Conservation (phyloP, 2,797 vertebrate species). For the Columba guinea region DNA sequence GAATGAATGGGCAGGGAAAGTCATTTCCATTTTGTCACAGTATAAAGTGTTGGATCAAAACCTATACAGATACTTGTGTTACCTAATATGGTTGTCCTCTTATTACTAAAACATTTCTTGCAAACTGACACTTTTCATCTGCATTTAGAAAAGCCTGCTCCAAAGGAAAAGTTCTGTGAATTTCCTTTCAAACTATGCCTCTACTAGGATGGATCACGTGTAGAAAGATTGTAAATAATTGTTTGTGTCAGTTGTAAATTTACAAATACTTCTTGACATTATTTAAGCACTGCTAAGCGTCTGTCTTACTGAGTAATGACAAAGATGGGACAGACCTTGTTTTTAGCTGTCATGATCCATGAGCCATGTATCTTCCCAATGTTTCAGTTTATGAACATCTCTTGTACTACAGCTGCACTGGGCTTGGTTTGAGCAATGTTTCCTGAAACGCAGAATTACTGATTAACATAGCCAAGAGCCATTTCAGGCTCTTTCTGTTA, state of each 20-base stretch:
- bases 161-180: not conserved
- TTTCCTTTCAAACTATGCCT: not conserved
- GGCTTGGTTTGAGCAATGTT: conserved; percentile 19
- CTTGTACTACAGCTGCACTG: not conserved
- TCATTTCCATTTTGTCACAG: not conserved
- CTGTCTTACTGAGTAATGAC: not conserved
- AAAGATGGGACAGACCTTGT: not conserved
- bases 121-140: not conserved
- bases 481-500: not conserved
- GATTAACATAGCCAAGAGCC: not conserved
- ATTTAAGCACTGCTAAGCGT: not conserved
- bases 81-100: not conserved
- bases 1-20: not conserved
- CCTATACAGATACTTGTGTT: not conserved
- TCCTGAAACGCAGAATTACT: not conserved
- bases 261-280: conserved; percentile 7
- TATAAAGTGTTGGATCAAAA: not conserved
- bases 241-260: not conserved
- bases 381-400: not conserved
- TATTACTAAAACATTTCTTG: not conserved
- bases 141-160: not conserved
- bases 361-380: not conserved
- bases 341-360: not conserved
- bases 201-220: not conserved
- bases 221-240: not conserved